Base-by-base conservation (phyloP, 2,888 invertebrate species). In the Lasioglossum oenotherae region DNA sequence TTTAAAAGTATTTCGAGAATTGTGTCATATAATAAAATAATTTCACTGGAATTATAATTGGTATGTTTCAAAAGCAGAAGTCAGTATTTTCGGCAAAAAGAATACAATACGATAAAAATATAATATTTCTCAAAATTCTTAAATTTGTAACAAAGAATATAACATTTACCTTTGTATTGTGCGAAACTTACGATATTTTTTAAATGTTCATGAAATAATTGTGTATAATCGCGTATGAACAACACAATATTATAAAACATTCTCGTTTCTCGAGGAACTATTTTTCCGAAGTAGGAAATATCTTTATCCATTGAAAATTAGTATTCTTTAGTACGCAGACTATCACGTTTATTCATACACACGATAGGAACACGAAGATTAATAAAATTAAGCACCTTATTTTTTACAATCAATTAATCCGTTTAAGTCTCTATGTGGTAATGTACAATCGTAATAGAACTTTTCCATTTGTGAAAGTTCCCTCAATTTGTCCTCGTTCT, bases 311-410 rank as follows among this genome's bases (percentile, higher is more conserved):
- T 64, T 73, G 79, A 78, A 71, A 82, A 75, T 80, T 60, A 82
- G 14, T 73, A 57, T 81, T 73, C 35, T 49, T 72, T 16, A 12
- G 31, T 81, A 67, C 44, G 35, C 16, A 53, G 46, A 75, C 73
- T 69, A 73, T 83, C 67, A 79, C 72, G 44, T 38, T 72, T 80
- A 87, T 80, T 74, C 64, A 74, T 82, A 88, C 38, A 84, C 81
- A 84, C 75, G 46, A 49, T 87, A 86, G 87, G 85, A 90, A 87
- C 84, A 91, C 86, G 85, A 85, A 85, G 78, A 87, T 80, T 74
- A 82, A 74, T 73, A 74, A 72, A 69, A 83, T 79, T 74, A 80
- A 78, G 57, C 78, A 82, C 46, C 69, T 82, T 80, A 78, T 38
- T 49, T 44, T 74, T 81, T 72, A 80, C 75, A 80, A 77, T 78